Percentiles rank a stretch among this genome's conserved stretches.
These are phyloP conservation scores for Diplosoma virens DNA, from an alignment of 23 tunicate genomes.

Conservation along the genomic window DNA sequence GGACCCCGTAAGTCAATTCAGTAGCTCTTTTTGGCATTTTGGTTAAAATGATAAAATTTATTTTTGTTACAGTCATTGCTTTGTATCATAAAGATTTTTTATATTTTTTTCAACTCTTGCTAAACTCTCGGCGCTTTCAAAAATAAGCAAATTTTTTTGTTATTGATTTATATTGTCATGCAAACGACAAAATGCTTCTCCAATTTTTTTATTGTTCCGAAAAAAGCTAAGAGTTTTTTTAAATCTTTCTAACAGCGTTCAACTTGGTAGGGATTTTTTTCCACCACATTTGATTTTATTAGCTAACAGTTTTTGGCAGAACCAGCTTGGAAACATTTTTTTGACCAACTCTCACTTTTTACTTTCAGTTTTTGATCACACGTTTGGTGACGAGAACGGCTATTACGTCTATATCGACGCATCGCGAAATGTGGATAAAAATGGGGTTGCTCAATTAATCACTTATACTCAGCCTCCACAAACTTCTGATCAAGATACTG, in stretches of 20 bases:
- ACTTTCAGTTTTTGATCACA: constrained; percentile 68
- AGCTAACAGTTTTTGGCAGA: background rate
- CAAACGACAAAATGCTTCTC: too few relatives aligned
- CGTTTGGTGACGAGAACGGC: constrained; percentile 70
- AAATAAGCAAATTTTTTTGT: too few relatives aligned
- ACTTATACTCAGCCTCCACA: constrained; percentile 69
- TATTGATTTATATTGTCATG: too few relatives aligned
- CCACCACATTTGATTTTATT: background rate
- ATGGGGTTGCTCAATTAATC: constrained; percentile 48
- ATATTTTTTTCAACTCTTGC: too few relatives aligned
- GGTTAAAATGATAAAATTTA: too few relatives aligned
- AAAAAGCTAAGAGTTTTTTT: background rate
- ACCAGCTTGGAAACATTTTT: background rate
- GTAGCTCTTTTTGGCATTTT: too few relatives aligned
- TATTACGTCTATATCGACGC: constrained; percentile 80
- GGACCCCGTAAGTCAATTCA: constrained; percentile 90
- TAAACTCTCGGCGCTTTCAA: too few relatives aligned
- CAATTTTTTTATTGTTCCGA: too few relatives aligned
- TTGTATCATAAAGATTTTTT: too few relatives aligned
- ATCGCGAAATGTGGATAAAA: constrained; percentile 33
- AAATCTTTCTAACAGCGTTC: background rate
- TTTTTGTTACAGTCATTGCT: too few relatives aligned
- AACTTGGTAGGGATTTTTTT: too few relatives aligned
- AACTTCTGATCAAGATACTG: too few relatives aligned
- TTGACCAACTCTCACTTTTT: background rate